Evolutionary conservation across 1,140 invertebrate species (phyloP), one percentile per base, ranked within the genome.

Genomic region (Sipha flava): DNA sequence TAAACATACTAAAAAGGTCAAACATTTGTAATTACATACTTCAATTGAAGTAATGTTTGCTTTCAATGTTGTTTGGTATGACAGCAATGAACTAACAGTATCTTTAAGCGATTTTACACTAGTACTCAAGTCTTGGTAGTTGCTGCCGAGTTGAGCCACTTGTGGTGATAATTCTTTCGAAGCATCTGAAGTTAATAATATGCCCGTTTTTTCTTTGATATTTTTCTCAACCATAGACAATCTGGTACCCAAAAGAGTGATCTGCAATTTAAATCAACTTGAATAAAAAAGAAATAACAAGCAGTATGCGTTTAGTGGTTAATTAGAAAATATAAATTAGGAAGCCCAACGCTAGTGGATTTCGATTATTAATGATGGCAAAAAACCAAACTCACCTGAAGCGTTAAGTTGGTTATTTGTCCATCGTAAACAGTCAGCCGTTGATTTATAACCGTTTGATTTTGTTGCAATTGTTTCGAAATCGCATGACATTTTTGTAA

Each of bases 401-500:
- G 57, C 9, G 86, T 88, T 81, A 88, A 87, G 83, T 88, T 88
- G 52, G 83, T 85, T 57, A 88, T 84, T 80, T 87, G 86, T 29
- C 81, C 68, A 29, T 87, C 85, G 37, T 89, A 83, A 79, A 85
- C 84, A 0, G 85, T 84, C 6, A 91, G 83, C 80, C 88, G 86
- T 43, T 84, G 84, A 81, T 87, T 88, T 52, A 91, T 85, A 45
- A 86, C 84, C 16, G 87, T 90, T 59, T 90, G 89, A 83, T 91
- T 91, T 49, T 88, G 87, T 59, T 88, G 88, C 4, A 91, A 85
- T 77, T 90, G 88, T 83, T 87, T 89, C 23, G 89, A 88, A 3
- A 89, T 83, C 2, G 89, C 89, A 83, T 91, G 90, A 82, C 89
- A 91, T 82, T 89, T 87, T 83, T 91, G 90, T 34, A 91, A 81